Evolutionary conservation across 2,888 invertebrate species (phyloP).

Genomic region (Tethea ocularis): DNA sequence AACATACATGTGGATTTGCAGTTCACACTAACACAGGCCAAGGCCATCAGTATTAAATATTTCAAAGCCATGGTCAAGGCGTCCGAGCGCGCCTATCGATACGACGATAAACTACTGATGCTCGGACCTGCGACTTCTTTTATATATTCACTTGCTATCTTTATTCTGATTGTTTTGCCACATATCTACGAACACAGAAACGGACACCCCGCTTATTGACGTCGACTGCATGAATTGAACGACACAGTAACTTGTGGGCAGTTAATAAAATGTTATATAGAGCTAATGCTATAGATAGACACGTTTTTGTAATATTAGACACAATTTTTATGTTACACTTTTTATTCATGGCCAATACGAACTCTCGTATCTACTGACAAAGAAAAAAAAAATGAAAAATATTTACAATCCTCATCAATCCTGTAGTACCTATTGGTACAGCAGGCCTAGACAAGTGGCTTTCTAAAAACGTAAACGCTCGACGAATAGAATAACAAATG

Average conservation of each 20-base stretch:
- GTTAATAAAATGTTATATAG: not conserved
- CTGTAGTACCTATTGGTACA: too few relatives aligned
- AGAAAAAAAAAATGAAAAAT: too few relatives aligned
- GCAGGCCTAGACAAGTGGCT: too few relatives aligned
- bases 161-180: constrained; percentile 34
- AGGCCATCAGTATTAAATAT: constrained; percentile 58
- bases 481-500: too few relatives aligned
- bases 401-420: too few relatives aligned
- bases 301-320: too few relatives aligned
- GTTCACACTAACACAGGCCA: constrained; percentile 60
- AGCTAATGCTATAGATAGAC: not conserved
- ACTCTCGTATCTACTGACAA: too few relatives aligned
- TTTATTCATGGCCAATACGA: too few relatives aligned
- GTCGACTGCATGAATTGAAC: not conserved
- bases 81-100: constrained; percentile 56
- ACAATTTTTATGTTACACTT: not conserved
- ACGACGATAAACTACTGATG: constrained; percentile 42
- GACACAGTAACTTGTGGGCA: not conserved
- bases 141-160: constrained; percentile 63
- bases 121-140: constrained; percentile 53
- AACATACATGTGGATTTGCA: constrained; percentile 72
- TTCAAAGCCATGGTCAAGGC: constrained; percentile 74
- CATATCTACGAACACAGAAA: constrained; percentile 23
- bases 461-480: too few relatives aligned
- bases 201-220: constrained; percentile 19